These are phyloP conservation scores for Clunio marinus DNA, from an alignment of 2,888 invertebrate species.

Conservation along the genomic window DNA sequence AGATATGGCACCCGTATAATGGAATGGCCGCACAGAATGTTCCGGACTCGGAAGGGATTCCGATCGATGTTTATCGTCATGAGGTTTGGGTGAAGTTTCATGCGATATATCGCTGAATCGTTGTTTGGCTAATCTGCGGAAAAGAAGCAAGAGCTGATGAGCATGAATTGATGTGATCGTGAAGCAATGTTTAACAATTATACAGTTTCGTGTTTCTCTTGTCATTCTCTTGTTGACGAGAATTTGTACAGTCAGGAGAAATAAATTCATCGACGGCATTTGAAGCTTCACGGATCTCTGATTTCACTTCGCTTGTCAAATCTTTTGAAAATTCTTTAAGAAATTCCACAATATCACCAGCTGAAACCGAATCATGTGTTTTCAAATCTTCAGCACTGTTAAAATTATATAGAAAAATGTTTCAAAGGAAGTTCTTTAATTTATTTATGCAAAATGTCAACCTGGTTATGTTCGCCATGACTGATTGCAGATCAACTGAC, in stretches of 20 bases:
- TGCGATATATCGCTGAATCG: slow-evolving; percentile 40
- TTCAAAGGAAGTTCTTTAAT: neutral
- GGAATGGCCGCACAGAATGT: slow-evolving; percentile 40
- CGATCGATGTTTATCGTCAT: slow-evolving; percentile 40
- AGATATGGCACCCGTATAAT: slow-evolving; percentile 43
- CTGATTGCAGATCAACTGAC: slow-evolving; percentile 1
- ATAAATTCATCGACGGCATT: slow-evolving; percentile 69
- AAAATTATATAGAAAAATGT: neutral
- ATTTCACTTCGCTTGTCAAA: slow-evolving; percentile 75
- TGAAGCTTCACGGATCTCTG: slow-evolving; percentile 69
- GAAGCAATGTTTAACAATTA: slow-evolving; percentile 46
- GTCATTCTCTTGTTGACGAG: slow-evolving; percentile 40
- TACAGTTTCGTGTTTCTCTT: slow-evolving; percentile 48
- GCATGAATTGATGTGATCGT: neutral
- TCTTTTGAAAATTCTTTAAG: slow-evolving; percentile 72
- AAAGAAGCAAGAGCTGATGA: neutral
- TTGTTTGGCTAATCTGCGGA: slow-evolving; percentile 40
- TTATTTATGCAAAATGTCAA: too few relatives aligned
- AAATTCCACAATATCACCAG: slow-evolving; percentile 71
- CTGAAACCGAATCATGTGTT: slow-evolving; percentile 67
- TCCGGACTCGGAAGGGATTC: slow-evolving; percentile 42
- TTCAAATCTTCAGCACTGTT: slow-evolving; percentile 58
- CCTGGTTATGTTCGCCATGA: slow-evolving; percentile 29
- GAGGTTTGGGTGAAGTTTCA: neutral
- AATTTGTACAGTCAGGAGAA: slow-evolving; percentile 50